A percentile compares a stretch with the other conserved stretches of the same genome.
Conservation (phyloP, 2,113 vertebrate species). For the Capreolus pygargus region DNA sequence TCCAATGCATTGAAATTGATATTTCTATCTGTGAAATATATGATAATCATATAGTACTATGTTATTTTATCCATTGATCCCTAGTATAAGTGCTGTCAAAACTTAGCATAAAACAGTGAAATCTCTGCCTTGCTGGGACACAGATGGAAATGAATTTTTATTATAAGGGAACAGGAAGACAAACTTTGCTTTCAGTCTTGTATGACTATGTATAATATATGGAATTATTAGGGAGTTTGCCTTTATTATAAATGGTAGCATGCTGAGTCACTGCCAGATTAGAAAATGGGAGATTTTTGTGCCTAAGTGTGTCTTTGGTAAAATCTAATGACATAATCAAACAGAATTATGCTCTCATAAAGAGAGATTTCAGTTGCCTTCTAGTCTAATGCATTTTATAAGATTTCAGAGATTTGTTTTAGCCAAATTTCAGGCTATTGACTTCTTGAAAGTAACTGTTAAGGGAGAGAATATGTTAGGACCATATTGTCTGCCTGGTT, state of each 20-base stretch:
- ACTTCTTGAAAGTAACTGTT: background rate
- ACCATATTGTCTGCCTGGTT: background rate
- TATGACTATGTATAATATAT: background rate
- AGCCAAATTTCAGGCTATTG: background rate
- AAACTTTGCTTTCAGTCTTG: background rate
- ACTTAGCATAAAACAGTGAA: background rate
- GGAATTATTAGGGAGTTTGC: background rate
- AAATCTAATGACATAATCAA: background rate
- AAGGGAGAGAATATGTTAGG: background rate
- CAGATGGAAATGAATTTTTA: slow-evolving; percentile 17
- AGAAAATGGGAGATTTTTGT: slow-evolving; percentile 24
- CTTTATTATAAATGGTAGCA: background rate
- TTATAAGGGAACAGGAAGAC: background rate
- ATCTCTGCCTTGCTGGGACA: background rate
- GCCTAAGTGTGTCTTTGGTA: background rate
- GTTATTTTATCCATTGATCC: background rate
- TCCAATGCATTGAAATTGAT: background rate
- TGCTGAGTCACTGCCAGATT: background rate
- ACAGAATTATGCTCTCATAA: background rate
- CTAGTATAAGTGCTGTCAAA: background rate
- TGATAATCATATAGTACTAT: background rate
- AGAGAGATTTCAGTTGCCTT: background rate
- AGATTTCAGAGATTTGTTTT: background rate
- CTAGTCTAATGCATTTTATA: background rate
- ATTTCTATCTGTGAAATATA: background rate